Evolutionary conservation across 2,113 vertebrate species (phyloP), one percentile per base, ranked within the genome.

Genomic region (Clarias gariepinus): DNA sequence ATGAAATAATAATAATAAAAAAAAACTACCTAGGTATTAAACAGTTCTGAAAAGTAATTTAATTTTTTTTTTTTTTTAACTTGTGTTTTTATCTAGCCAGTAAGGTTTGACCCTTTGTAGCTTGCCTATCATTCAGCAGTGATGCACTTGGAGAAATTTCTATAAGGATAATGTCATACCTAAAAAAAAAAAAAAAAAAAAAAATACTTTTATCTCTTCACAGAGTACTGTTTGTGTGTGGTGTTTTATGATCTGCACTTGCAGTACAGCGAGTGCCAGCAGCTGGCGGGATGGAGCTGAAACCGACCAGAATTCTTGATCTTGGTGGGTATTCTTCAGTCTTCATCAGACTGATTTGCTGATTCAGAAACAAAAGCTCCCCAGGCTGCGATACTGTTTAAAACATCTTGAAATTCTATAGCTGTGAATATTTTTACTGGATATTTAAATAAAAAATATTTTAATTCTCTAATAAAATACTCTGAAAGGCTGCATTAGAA

Each of bases 241-340:
- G 96, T 97, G 91, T 99, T 99, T 91, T 97, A 99, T 0, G 98
- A 99, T 87, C 96, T 97, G 1, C 96, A 97, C 0, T 93, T 99
- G 90, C 98, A 99, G 92, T 98, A 98, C 80, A 96, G 94, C 0
- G 98, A 99, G 90, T 96, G 98, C 88, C 97, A 98, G 90, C 98
- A 98, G 94, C 94, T 99, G 6, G 98, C 99, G 90, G 96, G 97
- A 77, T 99, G 98, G 98, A 95, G 95, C 85, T 98, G 98, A 97
- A 98, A 95, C 91, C 91, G 97, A n/a, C 98, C 98, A 0, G 98
- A 7, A 98, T 99, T 90, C 94, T 99, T 63, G 98, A 99, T 85
- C 94, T 98, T 60, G 98, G 98, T 98, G 93, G 95, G 96, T 28
- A 9, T 74, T 19, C 18, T 7, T 55, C n/a, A 55, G 63, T 30